Evolutionary conservation across 2,797 vertebrate species (phyloP).

Genomic region (Tangara arthus): DNA sequence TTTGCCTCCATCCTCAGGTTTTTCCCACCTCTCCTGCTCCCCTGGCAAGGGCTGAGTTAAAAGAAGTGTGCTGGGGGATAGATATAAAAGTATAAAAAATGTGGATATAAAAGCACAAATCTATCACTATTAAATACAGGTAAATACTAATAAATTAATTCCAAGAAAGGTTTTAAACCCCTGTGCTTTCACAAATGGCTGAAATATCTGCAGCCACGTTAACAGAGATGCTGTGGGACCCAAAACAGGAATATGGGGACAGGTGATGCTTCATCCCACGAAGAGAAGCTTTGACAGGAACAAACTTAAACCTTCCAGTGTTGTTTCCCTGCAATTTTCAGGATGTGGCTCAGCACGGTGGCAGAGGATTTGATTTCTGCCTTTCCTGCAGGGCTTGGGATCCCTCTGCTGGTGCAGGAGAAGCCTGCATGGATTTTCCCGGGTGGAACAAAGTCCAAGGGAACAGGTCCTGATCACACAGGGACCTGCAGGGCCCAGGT

Average conservation of each 20-base stretch:
- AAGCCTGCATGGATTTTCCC: rapidly evolving
- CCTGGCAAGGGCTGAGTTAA: not conserved
- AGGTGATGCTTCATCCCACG: not conserved
- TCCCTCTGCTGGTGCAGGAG: conserved; percentile 49
- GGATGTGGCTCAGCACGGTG: rapidly evolving
- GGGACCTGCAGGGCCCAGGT: not conserved
- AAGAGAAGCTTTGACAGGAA: rapidly evolving
- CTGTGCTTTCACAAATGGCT: not conserved
- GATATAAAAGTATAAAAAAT: not conserved
- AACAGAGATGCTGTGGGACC: not conserved
- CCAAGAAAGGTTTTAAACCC: rapidly evolving
- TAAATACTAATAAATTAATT: not conserved
- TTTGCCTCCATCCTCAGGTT: not conserved
- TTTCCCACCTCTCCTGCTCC: not conserved
- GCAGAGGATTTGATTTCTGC: not conserved
- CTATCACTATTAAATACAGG: not conserved
- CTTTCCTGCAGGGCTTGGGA: not conserved
- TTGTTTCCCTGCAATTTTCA: rapidly evolving
- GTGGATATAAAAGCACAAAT: not conserved
- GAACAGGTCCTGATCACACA: not conserved
- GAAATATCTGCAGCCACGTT: rapidly evolving
- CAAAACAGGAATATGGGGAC: not conserved
- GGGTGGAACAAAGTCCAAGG: not conserved
- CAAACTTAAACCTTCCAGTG: rapidly evolving
- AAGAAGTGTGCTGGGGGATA: rapidly evolving